A percentile compares a stretch with the other conserved stretches of the same genome.
Evolutionary conservation across 2,888 invertebrate species (phyloP).

Genomic region (Tubulanus polymorphus): DNA sequence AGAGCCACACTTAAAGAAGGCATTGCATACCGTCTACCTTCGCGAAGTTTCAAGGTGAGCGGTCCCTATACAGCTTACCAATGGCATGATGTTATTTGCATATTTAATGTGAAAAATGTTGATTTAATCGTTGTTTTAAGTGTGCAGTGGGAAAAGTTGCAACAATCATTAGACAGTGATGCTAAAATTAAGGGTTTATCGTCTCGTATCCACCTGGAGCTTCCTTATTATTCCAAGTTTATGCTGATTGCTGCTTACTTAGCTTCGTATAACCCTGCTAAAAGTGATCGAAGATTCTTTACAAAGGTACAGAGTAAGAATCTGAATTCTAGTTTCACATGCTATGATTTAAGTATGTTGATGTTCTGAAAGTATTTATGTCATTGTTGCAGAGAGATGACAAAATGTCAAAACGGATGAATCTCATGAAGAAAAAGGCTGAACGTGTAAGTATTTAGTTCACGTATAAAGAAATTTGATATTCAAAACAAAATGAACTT

Average conservation of each 20-base stretch:
- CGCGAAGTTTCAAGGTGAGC: conserved; percentile 49
- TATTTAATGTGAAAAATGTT: not conserved
- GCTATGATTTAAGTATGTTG: no score
- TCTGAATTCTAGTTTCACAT: not conserved
- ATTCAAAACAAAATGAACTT: no score
- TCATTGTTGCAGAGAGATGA: conserved; percentile 28
- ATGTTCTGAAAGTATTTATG: not conserved
- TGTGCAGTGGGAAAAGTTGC: conserved; percentile 46
- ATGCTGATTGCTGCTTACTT: conserved; percentile 84
- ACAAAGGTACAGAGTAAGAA: no score
- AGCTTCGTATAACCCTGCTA: conserved; percentile 87
- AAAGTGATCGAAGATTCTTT: conserved; percentile 81
- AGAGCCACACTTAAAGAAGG: conserved; percentile 69
- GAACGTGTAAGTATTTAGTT: no score
- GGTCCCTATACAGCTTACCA: no score
- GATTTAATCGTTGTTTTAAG: conserved; percentile 20
- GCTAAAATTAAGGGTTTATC: no score
- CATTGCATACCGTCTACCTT: conserved; percentile 74
- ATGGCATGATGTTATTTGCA: not conserved
- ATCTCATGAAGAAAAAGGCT: no score
- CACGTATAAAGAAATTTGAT: no score
- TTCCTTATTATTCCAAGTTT: conserved; percentile 87
- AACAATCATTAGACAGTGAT: conserved; percentile 23
- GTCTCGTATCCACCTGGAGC: conserved; percentile 45
- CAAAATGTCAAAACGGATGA: no score